Conservation (phyloP, 1,140 invertebrate genomes). For the Ips nitidus region DNA sequence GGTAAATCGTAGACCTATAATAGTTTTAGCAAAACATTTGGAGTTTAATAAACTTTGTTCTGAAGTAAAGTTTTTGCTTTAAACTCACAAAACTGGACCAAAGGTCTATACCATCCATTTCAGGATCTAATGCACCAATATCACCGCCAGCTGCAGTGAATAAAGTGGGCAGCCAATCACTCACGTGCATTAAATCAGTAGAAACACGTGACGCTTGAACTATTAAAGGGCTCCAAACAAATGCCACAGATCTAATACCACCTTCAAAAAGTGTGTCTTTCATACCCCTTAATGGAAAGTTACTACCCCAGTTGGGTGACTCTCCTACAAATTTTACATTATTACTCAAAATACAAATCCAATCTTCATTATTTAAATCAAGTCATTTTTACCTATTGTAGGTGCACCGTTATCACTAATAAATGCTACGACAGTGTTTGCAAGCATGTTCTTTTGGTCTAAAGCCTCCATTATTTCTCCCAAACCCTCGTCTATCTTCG, state of each 20-base stretch:
- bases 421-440: slow-evolving; percentile 73
- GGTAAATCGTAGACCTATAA: slow-evolving; percentile 50
- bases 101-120: slow-evolving; percentile 56
- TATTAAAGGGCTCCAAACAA: slow-evolving; percentile 59
- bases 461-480: slow-evolving; percentile 65
- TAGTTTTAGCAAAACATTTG: too few relatives aligned
- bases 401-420: slow-evolving; percentile 68
- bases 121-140: slow-evolving; percentile 45
- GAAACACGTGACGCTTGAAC: slow-evolving; percentile 56
- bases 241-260: slow-evolving; percentile 63
- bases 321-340: slow-evolving; percentile 9
- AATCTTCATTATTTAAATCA: not conserved
- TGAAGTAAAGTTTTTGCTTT: not conserved
- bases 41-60: not conserved
- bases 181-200: slow-evolving; percentile 66
- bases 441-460: slow-evolving; percentile 59
- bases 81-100: slow-evolving; percentile 52
- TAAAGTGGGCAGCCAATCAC: slow-evolving; percentile 71
- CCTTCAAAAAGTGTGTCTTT: slow-evolving; percentile 63
- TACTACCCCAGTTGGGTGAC: slow-evolving; percentile 63
- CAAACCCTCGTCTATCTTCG: slow-evolving; percentile 71
- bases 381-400: slow-evolving; percentile 44
- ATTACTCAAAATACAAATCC: too few relatives aligned
- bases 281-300: slow-evolving; percentile 66
- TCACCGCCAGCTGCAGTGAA: slow-evolving; percentile 59